Conservation (phyloP, 2,797 vertebrate species). For the Syndactyla subalaris region DNA sequence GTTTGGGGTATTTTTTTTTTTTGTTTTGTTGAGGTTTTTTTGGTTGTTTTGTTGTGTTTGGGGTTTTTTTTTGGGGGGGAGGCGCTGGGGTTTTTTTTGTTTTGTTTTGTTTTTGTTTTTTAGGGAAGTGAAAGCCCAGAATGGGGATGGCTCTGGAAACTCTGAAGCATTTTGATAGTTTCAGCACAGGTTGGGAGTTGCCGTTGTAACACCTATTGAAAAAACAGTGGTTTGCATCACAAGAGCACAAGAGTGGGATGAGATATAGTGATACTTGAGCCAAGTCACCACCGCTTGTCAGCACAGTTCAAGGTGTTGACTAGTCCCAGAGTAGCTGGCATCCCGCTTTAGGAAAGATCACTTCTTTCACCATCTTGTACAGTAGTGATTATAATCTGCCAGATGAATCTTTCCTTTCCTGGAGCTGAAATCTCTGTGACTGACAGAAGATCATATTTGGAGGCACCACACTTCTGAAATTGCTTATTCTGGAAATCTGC, state of each 20-base stretch:
- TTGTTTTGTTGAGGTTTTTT: too few relatives aligned
- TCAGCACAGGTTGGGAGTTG: slow-evolving; percentile 28
- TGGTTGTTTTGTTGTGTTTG: too few relatives aligned
- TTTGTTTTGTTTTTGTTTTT: not conserved
- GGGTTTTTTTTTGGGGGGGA: too few relatives aligned
- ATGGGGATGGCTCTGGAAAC: not conserved
- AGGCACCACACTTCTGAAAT: slow-evolving; percentile 58
- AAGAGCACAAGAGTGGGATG: not conserved
- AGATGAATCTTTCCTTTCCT: slow-evolving; percentile 58
- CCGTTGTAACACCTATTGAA: not conserved
- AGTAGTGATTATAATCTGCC: slow-evolving; percentile 32
- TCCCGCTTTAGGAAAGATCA: not conserved
- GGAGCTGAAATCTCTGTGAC: slow-evolving; percentile 48
- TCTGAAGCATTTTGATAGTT: slow-evolving; percentile 8
- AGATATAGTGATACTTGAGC: slow-evolving; percentile 12
- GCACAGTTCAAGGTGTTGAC: slow-evolving; percentile 39
- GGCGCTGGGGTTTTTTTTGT: not conserved
- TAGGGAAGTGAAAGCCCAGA: not conserved
- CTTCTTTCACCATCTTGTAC: not conserved
- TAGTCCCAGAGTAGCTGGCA: slow-evolving; percentile 19
- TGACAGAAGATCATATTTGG: slow-evolving; percentile 58
- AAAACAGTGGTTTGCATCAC: slow-evolving; percentile 37
- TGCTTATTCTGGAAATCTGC: slow-evolving; percentile 64
- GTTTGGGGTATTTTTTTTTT: too few relatives aligned
- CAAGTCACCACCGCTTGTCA: not conserved